Evolutionary conservation across 2,113 vertebrate species (phyloP), one percentile per base, ranked within the genome.

Genomic region (Craseonycteris thonglongyai): DNA sequence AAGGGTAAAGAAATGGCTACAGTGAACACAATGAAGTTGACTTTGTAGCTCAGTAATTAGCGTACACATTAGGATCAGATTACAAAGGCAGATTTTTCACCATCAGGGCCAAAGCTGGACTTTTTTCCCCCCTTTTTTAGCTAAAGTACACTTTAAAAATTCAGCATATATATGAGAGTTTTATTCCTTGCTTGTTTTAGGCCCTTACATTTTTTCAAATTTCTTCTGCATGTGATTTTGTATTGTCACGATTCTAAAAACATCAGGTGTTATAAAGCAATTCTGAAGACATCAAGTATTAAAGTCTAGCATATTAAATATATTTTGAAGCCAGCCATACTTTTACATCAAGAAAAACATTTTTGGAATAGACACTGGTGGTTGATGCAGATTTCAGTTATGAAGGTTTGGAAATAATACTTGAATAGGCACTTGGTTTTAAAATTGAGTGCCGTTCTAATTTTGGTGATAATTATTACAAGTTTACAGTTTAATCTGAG

Each of bases 361-460:
- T 76, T 89, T 90, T 92, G 66, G 24, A 74, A 38, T 82, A 49
- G 75, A 66, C 10, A 45, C 47, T 75, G 59, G 4, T 81, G 33
- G 51, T 75, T 54, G 45, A 95, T 75, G 59, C 51, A 82, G 69
- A 92, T 90, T 96, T 90, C 63, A 71, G 38, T 90, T 86, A 66
- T 42, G 30, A 63, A 91, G 18, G 6, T 61, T 84, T 68, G 42
- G 49, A 92, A 94, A 96, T 71, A 72, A 58, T 54, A 47, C 40
- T 93, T 91, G 54, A 91, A 95, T 88, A 88, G 78, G 59, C 7
- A 71, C 58, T 81, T 87, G 40, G 83, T 95, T 95, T 96, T 88
- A 68, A 89, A 91, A 90, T 22, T 42, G 68, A 71, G 59, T 65
- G 24, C 26, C 63, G 1, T 83, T 68, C 51, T 91, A 42, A 26